Percentiles rank a stretch among this genome's conserved stretches.
These are phyloP conservation scores for Lethenteron reissneri DNA, from an alignment of 2,113 vertebrate genomes.

Conservation along the genomic window DNA sequence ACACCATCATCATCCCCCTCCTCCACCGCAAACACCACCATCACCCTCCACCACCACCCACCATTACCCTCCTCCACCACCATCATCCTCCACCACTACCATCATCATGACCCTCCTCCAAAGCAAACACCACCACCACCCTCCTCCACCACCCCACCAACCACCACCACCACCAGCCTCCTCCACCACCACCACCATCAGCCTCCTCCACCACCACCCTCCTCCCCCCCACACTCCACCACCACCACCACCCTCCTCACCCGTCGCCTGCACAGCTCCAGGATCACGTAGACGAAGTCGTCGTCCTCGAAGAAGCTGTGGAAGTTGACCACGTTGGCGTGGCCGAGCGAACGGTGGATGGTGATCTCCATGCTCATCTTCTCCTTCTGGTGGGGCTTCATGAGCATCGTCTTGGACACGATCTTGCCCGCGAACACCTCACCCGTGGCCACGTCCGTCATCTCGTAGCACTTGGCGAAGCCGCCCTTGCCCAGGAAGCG, in stretches of 20 bases:
- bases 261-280: slow-evolving; percentile 78
- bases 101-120: too few relatives aligned
- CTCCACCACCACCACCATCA: too few relatives aligned
- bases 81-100: too few relatives aligned
- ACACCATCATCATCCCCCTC: too few relatives aligned
- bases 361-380: slow-evolving; percentile 91
- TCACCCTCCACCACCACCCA: too few relatives aligned
- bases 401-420: slow-evolving; percentile 64
- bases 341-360: slow-evolving; percentile 64
- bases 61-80: too few relatives aligned
- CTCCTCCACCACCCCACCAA: too few relatives aligned
- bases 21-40: too few relatives aligned
- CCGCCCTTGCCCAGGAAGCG: slow-evolving; percentile 78
- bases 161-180: too few relatives aligned
- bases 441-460: slow-evolving; percentile 47
- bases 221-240: too few relatives aligned
- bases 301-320: slow-evolving; percentile 77
- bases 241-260: slow-evolving; percentile 26
- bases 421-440: slow-evolving; percentile 77
- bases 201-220: too few relatives aligned
- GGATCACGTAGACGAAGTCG: slow-evolving; percentile 70
- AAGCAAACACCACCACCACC: too few relatives aligned
- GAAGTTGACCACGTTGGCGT: slow-evolving; percentile 66
- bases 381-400: slow-evolving; percentile 84
- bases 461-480: slow-evolving; percentile 85